Percentiles rank a stretch among this genome's conserved stretches.
These are phyloP conservation scores for Oryzias melastigma DNA, from an alignment of 2,113 vertebrate species.

Conservation along the genomic window DNA sequence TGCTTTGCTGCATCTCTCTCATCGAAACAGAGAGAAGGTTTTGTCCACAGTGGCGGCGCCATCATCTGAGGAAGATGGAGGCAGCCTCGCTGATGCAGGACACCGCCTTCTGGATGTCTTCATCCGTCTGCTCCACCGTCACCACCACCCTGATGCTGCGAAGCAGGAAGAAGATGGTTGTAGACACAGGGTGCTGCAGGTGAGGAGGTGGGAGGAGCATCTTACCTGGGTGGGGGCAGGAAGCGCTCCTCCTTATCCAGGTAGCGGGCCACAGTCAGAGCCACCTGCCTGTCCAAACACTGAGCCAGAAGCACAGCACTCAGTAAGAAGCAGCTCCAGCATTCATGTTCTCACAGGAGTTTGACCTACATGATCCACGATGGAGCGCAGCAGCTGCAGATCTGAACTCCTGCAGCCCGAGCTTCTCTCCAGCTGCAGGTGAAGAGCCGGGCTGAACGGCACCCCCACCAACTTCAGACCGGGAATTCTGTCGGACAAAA, in stretches of 20 bases:
- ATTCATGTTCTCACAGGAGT: background rate
- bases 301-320: conserved; percentile 49
- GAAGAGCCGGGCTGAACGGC: conserved; percentile 84
- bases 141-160: conserved; percentile 90
- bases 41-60: no score
- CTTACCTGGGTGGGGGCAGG: conserved; percentile 89
- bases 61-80: conserved; percentile 72
- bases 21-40: no score
- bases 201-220: background rate
- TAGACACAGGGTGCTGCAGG: background rate
- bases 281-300: conserved; percentile 87
- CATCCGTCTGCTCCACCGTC: conserved; percentile 87
- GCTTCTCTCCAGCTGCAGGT: conserved; percentile 86
- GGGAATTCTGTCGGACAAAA: conserved; percentile 74
- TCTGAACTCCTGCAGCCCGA: conserved; percentile 85
- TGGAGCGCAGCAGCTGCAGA: conserved; percentile 79
- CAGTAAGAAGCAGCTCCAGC: background rate
- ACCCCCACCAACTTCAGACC: conserved; percentile 88
- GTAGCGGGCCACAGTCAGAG: conserved; percentile 89
- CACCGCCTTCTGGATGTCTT: conserved; percentile 86
- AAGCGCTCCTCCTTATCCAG: conserved; percentile 93
- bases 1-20: no score
- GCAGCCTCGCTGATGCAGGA: conserved; percentile 84
- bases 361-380: conserved; percentile 85
- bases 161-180: background rate